A percentile compares a stretch with the other conserved stretches of the same genome.
Evolutionary conservation across 2,797 vertebrate species (phyloP).

Genomic region (Liasis olivaceus): DNA sequence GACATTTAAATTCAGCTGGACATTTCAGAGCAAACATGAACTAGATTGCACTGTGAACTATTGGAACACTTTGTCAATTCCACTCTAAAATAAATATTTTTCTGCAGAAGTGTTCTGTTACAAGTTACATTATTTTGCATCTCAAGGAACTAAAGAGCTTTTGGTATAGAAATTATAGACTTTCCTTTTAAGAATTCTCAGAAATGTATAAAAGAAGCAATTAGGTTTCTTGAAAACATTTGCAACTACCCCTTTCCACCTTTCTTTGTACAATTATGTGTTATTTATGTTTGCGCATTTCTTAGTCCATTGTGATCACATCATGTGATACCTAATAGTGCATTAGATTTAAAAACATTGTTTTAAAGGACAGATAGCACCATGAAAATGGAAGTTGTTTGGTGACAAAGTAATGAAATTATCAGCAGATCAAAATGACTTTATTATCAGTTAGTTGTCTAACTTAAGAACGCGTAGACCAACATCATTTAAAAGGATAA

Average conservation of each 20-base stretch:
- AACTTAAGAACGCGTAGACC: not conserved
- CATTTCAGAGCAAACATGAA: too few relatives aligned
- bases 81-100: not conserved
- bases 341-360: slow-evolving; percentile 45
- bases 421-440: not conserved
- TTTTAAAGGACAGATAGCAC: slow-evolving; percentile 15
- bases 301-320: slow-evolving; percentile 45
- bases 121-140: not conserved
- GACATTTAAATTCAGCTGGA: not conserved
- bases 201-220: not conserved
- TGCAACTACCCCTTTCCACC: not conserved
- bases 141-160: not conserved
- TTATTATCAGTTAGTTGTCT: slow-evolving; percentile 30
- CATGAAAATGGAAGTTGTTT: slow-evolving; percentile 8
- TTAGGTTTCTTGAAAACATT: not conserved
- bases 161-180: not conserved
- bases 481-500: slow-evolving; percentile 22
- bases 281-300: slow-evolving; percentile 33
- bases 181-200: not conserved
- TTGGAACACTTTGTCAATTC: not conserved
- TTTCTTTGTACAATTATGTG: not conserved
- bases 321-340: slow-evolving; percentile 18
- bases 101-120: not conserved
- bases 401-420: not conserved
- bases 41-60: not conserved